Conservation (phyloP, 2,797 vertebrate genomes). For the Coilia nasus region DNA sequence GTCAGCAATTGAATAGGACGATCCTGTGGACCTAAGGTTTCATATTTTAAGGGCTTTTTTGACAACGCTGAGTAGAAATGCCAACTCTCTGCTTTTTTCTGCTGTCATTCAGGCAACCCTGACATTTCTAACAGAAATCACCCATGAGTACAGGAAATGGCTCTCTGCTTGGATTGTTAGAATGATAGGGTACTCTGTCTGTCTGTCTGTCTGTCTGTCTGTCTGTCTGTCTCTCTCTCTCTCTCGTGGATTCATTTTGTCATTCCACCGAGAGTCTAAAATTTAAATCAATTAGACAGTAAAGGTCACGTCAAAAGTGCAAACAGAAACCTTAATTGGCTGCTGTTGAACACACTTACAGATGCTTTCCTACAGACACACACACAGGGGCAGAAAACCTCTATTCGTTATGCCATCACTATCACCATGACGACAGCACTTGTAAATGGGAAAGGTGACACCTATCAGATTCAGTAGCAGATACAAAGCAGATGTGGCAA, state of each 20-base stretch:
- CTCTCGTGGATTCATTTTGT: background rate
- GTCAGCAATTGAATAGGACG: background rate
- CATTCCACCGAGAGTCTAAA: constrained; percentile 3
- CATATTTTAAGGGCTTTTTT: background rate
- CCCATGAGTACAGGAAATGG: background rate
- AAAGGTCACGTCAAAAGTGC: constrained; percentile 1
- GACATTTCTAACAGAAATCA: background rate
- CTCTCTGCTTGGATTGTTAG: background rate
- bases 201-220: background rate
- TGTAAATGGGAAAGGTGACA: constrained; percentile 4
- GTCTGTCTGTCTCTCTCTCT: background rate
- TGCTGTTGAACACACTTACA: constrained; percentile 9
- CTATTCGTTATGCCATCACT: background rate
- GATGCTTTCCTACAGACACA: background rate
- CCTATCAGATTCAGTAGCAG: background rate
- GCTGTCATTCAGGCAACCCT: background rate
- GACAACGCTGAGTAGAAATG: background rate
- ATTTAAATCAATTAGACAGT: constrained; percentile 14
- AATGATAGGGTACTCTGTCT: background rate
- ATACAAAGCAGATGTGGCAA: background rate
- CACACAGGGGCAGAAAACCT: background rate
- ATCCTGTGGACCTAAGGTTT: background rate
- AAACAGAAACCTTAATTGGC: constrained; percentile 13
- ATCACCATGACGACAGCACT: constrained; percentile 8
- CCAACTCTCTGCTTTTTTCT: background rate